Evolutionary conservation across 2,113 vertebrate species (phyloP).

Genomic region (Camelus bactrianus): DNA sequence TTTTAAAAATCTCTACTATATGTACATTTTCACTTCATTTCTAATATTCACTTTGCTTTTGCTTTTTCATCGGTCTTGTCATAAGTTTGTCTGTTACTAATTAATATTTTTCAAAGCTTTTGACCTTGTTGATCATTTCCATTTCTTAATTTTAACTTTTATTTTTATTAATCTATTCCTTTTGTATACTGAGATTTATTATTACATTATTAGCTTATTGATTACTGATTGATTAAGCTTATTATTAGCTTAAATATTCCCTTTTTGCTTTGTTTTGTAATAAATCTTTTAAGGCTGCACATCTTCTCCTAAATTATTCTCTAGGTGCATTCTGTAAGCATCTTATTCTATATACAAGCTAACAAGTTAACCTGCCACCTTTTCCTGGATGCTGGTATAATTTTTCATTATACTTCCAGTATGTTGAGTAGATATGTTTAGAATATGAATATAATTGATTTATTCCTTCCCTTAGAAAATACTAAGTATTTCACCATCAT

Average conservation of each 20-base stretch:
- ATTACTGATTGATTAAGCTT: too few species aligned
- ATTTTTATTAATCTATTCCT: not conserved
- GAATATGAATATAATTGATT: not conserved
- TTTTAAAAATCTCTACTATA: not conserved
- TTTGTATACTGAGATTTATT: not conserved
- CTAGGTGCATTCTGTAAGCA: not conserved
- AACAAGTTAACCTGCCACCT: not conserved
- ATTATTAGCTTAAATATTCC: too few species aligned
- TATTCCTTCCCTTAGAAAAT: not conserved
- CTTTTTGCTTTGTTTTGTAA: not conserved
- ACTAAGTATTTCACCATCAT: not conserved
- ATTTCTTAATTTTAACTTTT: not conserved
- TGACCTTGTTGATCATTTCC: not conserved
- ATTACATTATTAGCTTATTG: too few species aligned
- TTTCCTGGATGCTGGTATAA: not conserved
- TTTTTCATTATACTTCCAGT: not conserved
- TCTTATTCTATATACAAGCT: not conserved
- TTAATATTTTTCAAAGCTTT: not conserved
- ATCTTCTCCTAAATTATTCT: not conserved
- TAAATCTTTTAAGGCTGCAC: not conserved
- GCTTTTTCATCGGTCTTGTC: not conserved
- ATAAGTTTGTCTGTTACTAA: not conserved
- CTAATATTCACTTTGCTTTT: not conserved
- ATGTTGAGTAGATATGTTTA: not conserved
- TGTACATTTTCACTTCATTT: not conserved